A percentile compares a stretch with the other conserved stretches of the same genome.
Evolutionary conservation across 2,888 invertebrate species (phyloP).

Genomic region (Cryptocheilus praepositus): DNA sequence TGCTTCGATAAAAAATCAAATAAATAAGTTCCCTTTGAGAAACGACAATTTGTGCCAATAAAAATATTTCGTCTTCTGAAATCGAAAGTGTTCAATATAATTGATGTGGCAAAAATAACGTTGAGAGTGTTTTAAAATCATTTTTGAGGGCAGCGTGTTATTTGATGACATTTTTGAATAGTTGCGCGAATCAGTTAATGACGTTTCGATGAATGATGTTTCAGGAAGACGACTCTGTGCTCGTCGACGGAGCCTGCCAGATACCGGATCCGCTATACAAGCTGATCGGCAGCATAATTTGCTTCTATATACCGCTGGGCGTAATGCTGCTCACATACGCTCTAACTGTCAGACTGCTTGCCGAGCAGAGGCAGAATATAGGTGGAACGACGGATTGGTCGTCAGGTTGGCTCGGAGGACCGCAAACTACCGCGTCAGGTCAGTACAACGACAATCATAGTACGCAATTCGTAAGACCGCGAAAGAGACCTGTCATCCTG

Average conservation of each 20-base stretch:
- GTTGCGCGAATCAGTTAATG: not conserved
- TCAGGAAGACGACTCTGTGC: slow-evolving; percentile 88
- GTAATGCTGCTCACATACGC: slow-evolving; percentile 98
- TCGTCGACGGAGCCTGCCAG: slow-evolving; percentile 89
- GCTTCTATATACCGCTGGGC: slow-evolving; percentile 95
- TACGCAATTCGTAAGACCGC: too few relatives aligned
- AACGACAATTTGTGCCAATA: too few relatives aligned
- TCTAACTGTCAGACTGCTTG: slow-evolving; percentile 90
- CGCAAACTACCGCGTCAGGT: slow-evolving; percentile 61
- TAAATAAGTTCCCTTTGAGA: too few relatives aligned
- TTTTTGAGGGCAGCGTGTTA: too few relatives aligned
- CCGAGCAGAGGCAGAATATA: slow-evolving; percentile 86
- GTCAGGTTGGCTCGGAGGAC: slow-evolving; percentile 84
- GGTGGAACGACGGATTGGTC: slow-evolving; percentile 82
- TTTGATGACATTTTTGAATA: too few relatives aligned
- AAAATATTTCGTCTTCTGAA: too few relatives aligned
- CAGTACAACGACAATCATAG: slow-evolving; percentile 32
- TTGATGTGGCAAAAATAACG: too few relatives aligned
- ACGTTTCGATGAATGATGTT: slow-evolving; percentile 53
- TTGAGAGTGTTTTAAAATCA: too few relatives aligned
- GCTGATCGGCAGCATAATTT: slow-evolving; percentile 94
- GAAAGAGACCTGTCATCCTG: too few relatives aligned
- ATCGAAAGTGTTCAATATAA: too few relatives aligned
- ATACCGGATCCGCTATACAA: slow-evolving; percentile 93
- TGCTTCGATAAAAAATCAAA: too few relatives aligned